Base-by-base conservation (phyloP, 2,113 vertebrate genomes). In the Carollia perspicillata region DNA sequence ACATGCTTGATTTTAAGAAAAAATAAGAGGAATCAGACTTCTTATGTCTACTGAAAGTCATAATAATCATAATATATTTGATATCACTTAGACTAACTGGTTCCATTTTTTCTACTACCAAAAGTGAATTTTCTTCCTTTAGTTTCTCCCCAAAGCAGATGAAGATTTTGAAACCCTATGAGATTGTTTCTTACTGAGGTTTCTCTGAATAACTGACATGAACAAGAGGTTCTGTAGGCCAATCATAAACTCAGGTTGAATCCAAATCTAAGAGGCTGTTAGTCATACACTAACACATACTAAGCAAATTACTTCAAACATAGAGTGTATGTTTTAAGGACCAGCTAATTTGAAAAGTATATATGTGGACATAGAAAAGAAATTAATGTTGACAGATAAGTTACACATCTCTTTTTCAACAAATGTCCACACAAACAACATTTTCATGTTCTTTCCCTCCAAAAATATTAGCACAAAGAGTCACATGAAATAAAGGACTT, bases 401-500 rank as follows among this genome's bases (percentile, higher is more conserved):
- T 17, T 63, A 42, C 20, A 44, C 1, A 0, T 40, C 35, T 81
- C 60, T 75, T 85, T 85, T 72, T 69, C 18, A 44, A 30, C 37
- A 86, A 81, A 86, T 69, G 74, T 7, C 33, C 53, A 60, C 63
- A 26, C 22, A 69, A 92, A 10, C 40, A 72, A 66, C 33, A 74
- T 47, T 79, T 97, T 69, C 49, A 81, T 96, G n/a, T 8, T 89
- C 28, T 89, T 88, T 77, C 20, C 35, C 40, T 35, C 35, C 89
- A 51, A 83, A 72, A 86, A 72, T 78, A 37, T 81, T 78, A 80
- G 47, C 10, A 94, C 28, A 71, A 47, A 84, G n/a, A 47, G 13
- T 92, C 51, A 85, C 14, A 65, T 26, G n/a, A 30, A 75, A 28
- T 44, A 74, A 58, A 71, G 40, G n/a, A 81, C 51, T 77, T 79